Base-by-base conservation (phyloP, 2,888 invertebrate genomes). In the Trichogramma dendrolimi region DNA sequence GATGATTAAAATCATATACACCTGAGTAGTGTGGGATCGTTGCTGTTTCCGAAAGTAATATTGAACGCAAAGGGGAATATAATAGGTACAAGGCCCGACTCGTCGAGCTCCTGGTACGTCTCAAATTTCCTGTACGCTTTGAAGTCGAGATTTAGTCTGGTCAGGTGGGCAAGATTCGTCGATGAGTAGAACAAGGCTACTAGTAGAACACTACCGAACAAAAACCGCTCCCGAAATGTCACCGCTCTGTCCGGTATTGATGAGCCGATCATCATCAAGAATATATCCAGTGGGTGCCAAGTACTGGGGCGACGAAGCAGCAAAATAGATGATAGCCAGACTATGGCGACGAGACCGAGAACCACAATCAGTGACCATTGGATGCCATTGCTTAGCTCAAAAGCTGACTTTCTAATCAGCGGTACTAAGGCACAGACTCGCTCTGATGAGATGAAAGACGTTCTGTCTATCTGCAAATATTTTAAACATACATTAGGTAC, bases 101-200 rank as follows among this genome's bases (percentile, higher is more conserved):
- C 11, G 6, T 61, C 58, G 4, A 63, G 27, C 5, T 63, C 61
- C 39, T 56, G 14, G 0, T 52, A 57, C 2, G 8, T 58, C 1
- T 38, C 11, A 6, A 65, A 59, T 6, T 54, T 5, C 10, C 27
- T 7, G 5, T 8, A 48, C 4, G 42, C 6, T 1, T 1, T 7
- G 0, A 10, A 11, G 14, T 52, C 46, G 1, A 57, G 2, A 39
- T 55, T 56, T 6, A 58, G 7, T 6, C 44, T 55, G 4, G 59
- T 61, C 4, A 65, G n/a, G 5, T 55, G 50, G 4, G 54, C 56
- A 6, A 60, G 50, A 4, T 61, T 27, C 6, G 7, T 58, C 1
- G 65, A 54, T 4, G 61, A 57, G 49, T 61, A 61, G 40, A 61
- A 48, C 7, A 61, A 5, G 4, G 61, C 53, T 4, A 61, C 41